These are phyloP conservation scores for Corythaixoides concolor DNA, from an alignment of 2,113 vertebrate species.

Conservation along the genomic window DNA sequence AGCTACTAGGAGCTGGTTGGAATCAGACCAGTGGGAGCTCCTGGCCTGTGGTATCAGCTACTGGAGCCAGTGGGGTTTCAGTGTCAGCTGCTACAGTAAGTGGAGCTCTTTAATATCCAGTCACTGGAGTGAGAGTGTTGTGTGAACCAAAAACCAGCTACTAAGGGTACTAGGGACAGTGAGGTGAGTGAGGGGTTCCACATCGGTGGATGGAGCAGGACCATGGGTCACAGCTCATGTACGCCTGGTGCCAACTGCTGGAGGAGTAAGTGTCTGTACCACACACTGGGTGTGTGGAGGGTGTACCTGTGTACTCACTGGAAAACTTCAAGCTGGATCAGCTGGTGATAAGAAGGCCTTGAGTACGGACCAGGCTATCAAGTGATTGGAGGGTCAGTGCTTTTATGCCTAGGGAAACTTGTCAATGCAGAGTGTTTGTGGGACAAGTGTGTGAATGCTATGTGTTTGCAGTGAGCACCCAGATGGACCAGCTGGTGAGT, in stretches of 20 bases:
- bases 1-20: not conserved
- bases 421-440: not conserved
- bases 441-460: not conserved
- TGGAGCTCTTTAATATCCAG: not conserved
- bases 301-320: not conserved
- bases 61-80: not conserved
- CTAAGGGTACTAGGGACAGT: too few relatives aligned
- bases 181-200: not conserved
- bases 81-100: not conserved
- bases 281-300: rapidly evolving
- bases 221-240: not conserved
- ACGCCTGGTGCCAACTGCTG: not conserved
- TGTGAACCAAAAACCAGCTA: not conserved
- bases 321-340: not conserved
- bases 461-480: not conserved
- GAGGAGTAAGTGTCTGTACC: not conserved
- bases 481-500: not conserved
- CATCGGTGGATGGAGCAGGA: not conserved
- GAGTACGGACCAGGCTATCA: not conserved
- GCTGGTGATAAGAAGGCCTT: not conserved
- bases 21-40: not conserved
- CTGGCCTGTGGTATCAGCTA: not conserved
- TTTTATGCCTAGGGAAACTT: too few relatives aligned
- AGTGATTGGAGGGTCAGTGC: not conserved
- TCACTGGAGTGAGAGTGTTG: not conserved